A percentile compares a stretch with the other conserved stretches of the same genome.
phyloP scores from a whole-genome alignment of 2,797 vertebrate species.

The Periparus ater region DNA sequence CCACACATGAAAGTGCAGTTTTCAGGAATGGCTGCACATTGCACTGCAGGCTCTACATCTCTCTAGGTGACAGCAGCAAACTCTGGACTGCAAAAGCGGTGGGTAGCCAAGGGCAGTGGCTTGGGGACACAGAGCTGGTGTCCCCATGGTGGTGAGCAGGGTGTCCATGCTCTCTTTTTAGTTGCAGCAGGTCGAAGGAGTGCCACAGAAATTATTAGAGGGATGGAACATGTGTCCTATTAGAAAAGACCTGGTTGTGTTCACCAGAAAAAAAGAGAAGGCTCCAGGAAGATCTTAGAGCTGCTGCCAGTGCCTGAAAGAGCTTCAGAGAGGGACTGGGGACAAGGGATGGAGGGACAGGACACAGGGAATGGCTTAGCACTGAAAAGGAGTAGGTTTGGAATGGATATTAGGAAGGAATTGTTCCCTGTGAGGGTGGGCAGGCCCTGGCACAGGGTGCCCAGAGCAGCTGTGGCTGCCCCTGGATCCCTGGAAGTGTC shows the following conservation, averaged over 20 bases:
- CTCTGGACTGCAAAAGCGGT: neutral
- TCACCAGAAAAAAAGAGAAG: neutral
- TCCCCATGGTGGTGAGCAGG: neutral
- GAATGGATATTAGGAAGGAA: neutral
- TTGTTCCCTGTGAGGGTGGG: accelerated
- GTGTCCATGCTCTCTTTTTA: neutral
- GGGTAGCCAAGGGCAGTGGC: neutral
- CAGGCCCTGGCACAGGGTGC: neutral
- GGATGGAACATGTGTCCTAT: accelerated
- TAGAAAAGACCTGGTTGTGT: neutral
- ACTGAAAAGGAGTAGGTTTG: neutral
- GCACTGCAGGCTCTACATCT: neutral
- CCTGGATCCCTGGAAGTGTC: neutral
- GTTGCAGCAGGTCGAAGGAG: neutral
- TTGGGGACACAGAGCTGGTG: neutral
- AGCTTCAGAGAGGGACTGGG: neutral
- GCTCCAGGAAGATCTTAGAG: neutral
- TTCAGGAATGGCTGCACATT: neutral
- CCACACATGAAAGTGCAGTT: neutral
- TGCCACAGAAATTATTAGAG: neutral
- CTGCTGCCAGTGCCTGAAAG: neutral
- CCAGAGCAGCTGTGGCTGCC: neutral
- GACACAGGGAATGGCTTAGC: neutral
- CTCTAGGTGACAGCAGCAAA: neutral
- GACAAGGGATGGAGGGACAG: neutral